Percentiles rank a stretch among this genome's conserved stretches.
Conservation (phyloP, 2,888 invertebrate species). For the Eurois occulta region DNA sequence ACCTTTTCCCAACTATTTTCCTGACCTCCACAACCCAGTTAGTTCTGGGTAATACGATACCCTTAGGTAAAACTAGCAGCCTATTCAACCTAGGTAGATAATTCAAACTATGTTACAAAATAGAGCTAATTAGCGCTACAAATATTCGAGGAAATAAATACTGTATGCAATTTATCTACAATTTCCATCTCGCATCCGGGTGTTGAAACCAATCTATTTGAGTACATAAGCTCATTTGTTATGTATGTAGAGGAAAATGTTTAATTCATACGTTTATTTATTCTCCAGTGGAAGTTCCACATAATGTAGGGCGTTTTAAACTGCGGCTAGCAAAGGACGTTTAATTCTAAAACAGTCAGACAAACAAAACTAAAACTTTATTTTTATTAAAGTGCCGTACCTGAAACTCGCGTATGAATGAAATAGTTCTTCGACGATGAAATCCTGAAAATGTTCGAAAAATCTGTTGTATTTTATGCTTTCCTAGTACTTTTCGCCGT, state of each 20-base stretch:
- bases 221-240: slow-evolving; percentile 37
- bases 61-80: no score
- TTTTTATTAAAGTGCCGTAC: slow-evolving; percentile 21
- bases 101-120: background rate
- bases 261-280: slow-evolving; percentile 43
- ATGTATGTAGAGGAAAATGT: slow-evolving; percentile 27
- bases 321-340: background rate
- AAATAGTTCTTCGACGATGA: slow-evolving; percentile 8
- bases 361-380: slow-evolving; percentile 7
- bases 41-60: no score
- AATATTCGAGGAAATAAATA: background rate
- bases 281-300: background rate
- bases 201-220: slow-evolving; percentile 39
- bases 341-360: background rate
- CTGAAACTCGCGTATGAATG: slow-evolving; percentile 15
- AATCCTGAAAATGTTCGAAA: slow-evolving; percentile 8
- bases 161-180: slow-evolving; percentile 10
- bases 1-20: no score
- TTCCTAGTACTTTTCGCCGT: slow-evolving; percentile 23
- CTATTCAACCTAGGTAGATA: background rate
- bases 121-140: background rate
- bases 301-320: slow-evolving; percentile 11
- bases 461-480: background rate
- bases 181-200: background rate
- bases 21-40: no score